These are phyloP conservation scores for Lamellibrachia columna DNA, from an alignment of 2,888 invertebrate genomes.

Conservation along the genomic window DNA sequence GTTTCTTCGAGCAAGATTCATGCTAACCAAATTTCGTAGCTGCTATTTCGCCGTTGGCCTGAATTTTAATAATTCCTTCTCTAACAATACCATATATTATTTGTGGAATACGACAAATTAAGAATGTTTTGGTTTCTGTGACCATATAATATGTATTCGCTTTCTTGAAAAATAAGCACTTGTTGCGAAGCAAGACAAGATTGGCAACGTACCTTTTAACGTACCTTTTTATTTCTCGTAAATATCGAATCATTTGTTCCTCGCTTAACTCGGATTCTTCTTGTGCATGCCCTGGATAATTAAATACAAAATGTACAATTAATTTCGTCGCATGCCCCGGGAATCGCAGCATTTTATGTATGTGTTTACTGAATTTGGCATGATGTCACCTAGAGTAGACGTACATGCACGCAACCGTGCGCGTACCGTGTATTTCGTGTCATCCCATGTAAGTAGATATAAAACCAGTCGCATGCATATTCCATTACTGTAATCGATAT, in stretches of 20 bases:
- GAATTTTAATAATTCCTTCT: not conserved
- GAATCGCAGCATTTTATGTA: not conserved
- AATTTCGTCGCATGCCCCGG: not conserved
- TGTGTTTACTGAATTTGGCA: not conserved
- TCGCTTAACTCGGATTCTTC: not conserved
- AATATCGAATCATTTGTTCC: not conserved
- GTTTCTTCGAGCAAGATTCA: not conserved
- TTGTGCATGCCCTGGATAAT: not conserved
- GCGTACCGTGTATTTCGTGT: not conserved
- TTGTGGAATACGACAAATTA: not conserved
- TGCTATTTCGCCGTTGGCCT: no score
- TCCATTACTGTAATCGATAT: not conserved
- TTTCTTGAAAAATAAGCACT: not conserved
- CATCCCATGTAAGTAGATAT: not conserved
- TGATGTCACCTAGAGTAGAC: not conserved
- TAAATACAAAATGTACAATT: not conserved
- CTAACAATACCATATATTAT: not conserved
- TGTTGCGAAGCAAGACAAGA: not conserved
- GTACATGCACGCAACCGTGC: not conserved
- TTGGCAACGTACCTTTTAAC: conserved; percentile 10
- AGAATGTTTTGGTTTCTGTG: no score
- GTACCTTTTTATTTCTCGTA: conserved; percentile 25
- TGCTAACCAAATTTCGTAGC: not conserved
- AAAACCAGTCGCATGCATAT: not conserved
- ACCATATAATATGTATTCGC: not conserved